Base-by-base conservation (phyloP, 1,140 invertebrate genomes). In the Chionoecetes opilio region DNA sequence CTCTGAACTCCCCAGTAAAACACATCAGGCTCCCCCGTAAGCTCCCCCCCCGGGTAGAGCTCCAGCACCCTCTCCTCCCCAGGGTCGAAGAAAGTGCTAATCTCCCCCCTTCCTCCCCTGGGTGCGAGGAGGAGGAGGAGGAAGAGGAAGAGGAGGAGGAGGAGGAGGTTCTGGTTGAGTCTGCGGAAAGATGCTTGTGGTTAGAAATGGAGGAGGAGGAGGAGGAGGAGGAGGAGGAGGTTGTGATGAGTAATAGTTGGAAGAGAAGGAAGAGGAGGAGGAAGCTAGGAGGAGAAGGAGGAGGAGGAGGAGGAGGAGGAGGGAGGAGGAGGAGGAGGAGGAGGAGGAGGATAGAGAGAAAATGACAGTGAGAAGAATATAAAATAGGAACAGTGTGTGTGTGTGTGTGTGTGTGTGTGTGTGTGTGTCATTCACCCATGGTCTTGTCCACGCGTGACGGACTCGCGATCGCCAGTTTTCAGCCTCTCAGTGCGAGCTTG, bases 191-290 rank as follows among this genome's bases (percentile, higher is more conserved):
- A 53, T 53, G 63, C 1, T 75, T 2, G 63, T n/a, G 63, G 63
- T 75, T 17, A n/a, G 63, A 53, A 1, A 26, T 21, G 63, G 63
- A n/a, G 63, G 63, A n/a, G 21, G 63, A 75, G 63, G 63, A n/a
- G 63, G 63, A 75, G 63, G n/a, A n/a, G n/a, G 63, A 75, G 63
- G n/a, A n/a, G 63, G 63, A n/a, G 21, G 63, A 75, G 63, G 63
- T 2, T 2, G 63, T n/a, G 63, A 21, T n/a, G 63, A 75, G 46
- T 53, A 53, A 53, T 53, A 17, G 0, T 11, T 53, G 46, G 46
- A 53, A 21, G 53, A 75, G 21, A 21, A 75, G 21, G 53, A 75
- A 21, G 53, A 11, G 21, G 53, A 75, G 21, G 53, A 75, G 21
- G 53, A 75, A 21, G 53, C 8, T 6, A 75, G 53, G 21, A 75